phyloP scores from a whole-genome alignment of 2,888 invertebrate genomes.

The Megaustenia siamemsis region DNA sequence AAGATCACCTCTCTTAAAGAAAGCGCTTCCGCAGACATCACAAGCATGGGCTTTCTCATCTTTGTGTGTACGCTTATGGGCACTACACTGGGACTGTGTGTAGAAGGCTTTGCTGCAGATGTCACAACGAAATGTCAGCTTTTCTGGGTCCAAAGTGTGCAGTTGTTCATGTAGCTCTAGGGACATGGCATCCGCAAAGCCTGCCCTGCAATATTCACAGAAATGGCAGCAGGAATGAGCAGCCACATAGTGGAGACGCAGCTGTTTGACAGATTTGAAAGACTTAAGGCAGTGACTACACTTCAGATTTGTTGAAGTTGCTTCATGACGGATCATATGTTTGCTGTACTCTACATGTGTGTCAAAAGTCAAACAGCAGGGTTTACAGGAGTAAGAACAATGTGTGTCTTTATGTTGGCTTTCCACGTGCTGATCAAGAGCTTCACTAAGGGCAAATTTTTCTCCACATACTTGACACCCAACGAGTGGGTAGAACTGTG shows the following conservation, averaged over 20 bases:
- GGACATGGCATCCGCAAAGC: conserved; percentile 54
- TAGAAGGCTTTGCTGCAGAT: conserved; percentile 62
- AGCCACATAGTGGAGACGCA: conserved; percentile 58
- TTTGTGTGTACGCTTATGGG: conserved; percentile 65
- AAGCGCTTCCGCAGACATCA: conserved; percentile 63
- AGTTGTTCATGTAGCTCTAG: conserved; percentile 58
- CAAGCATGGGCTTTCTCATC: conserved; percentile 64
- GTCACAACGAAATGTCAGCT: conserved; percentile 58
- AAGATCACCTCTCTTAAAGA: conserved; percentile 70
- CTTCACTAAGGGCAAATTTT: conserved; percentile 54
- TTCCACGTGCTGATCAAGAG: conserved; percentile 55
- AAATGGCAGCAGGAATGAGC: conserved; percentile 56
- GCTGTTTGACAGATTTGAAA: conserved; percentile 55
- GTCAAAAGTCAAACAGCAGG: conserved; percentile 48
- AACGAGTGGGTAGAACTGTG: conserved; percentile 52
- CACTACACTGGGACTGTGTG: conserved; percentile 61
- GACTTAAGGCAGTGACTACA: conserved; percentile 57
- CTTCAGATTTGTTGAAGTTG: conserved; percentile 48
- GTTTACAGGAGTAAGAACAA: conserved; percentile 46
- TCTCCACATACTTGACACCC: conserved; percentile 54
- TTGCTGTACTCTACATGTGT: conserved; percentile 50
- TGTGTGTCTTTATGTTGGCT: conserved; percentile 49
- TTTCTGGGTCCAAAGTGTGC: conserved; percentile 54
- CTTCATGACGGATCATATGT: conserved; percentile 48
- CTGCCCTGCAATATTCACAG: conserved; percentile 59